Percentiles rank a stretch among this genome's conserved stretches.
Conservation (phyloP, 1,140 invertebrate genomes). For the Drosophila repleta region DNA sequence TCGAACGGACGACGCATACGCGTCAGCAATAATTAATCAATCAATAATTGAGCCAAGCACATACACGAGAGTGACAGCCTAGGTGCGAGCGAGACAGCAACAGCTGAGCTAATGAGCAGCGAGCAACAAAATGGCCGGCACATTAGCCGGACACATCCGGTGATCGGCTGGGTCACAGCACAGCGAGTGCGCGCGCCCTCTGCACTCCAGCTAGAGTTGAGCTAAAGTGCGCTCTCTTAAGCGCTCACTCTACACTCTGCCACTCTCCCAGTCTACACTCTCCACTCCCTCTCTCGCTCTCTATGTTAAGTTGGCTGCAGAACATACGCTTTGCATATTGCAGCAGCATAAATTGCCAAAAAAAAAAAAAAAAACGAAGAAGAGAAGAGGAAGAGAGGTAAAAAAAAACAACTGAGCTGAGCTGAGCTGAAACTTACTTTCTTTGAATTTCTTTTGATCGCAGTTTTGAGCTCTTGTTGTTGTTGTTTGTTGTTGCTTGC, state of each 20-base stretch:
- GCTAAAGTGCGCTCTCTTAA: background rate
- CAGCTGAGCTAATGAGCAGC: conserved; percentile 62
- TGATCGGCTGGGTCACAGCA: conserved; percentile 46
- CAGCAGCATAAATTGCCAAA: conserved; percentile 29
- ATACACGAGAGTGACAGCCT: conserved; percentile 15
- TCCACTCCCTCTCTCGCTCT: background rate
- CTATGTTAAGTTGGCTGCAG: background rate
- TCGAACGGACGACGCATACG: conserved; percentile 67
- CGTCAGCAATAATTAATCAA: conserved; percentile 82
- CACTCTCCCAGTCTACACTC: background rate
- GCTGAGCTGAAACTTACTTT: conserved; percentile 73
- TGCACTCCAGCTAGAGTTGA: conserved; percentile 1
- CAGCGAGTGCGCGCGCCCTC: conserved; percentile 19
- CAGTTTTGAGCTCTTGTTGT: conserved; percentile 45
- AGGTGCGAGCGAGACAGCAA: conserved; percentile 37
- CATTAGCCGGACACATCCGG: conserved; percentile 73
- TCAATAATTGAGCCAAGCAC: conserved; percentile 72
- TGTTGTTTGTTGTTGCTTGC: conserved; percentile 42
- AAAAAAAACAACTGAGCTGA: conserved; percentile 34
- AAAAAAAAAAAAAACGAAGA: conserved; percentile 12
- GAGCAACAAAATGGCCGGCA: conserved; percentile 72
- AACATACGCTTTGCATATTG: conserved; percentile 1
- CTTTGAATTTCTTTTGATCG: conserved; percentile 54
- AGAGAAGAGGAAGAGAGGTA: background rate
- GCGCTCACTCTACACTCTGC: background rate